Percentiles rank a stretch among this genome's conserved stretches.
These are phyloP conservation scores for Brachymystax lenok DNA, from an alignment of 2,797 vertebrate species.

Conservation along the genomic window DNA sequence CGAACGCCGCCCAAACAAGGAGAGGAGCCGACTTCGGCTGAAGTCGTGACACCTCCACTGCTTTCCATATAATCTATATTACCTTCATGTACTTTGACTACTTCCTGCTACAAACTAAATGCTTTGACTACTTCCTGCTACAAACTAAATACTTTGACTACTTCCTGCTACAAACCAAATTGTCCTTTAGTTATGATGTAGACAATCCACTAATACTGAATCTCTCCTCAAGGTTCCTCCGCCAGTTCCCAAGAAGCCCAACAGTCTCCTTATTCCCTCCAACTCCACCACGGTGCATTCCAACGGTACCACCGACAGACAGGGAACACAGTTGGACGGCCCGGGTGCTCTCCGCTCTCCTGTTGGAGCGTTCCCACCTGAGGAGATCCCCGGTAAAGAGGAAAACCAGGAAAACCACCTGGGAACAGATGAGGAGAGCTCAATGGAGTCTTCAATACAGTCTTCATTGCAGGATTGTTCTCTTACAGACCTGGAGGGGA, in stretches of 20 bases:
- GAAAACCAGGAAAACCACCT: constrained; percentile 61
- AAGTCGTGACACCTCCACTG: too few relatives aligned
- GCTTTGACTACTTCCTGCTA: too few relatives aligned
- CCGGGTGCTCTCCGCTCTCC: constrained; percentile 61
- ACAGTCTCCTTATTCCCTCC: constrained; percentile 80
- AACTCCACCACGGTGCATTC: constrained; percentile 44
- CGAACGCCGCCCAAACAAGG: too few relatives aligned
- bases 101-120: too few relatives aligned
- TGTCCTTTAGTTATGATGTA: too few relatives aligned
- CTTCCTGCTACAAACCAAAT: too few relatives aligned
- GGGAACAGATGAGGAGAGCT: constrained; percentile 62
- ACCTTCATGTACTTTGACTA: too few relatives aligned
- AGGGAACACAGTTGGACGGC: constrained; percentile 74
- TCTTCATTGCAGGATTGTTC: constrained; percentile 64
- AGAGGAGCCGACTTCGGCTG: too few relatives aligned
- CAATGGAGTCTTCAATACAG: constrained; percentile 65
- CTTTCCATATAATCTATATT: too few relatives aligned
- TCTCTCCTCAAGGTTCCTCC: constrained; percentile 84
- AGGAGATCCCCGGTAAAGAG: constrained; percentile 45
- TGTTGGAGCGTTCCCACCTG: constrained; percentile 44
- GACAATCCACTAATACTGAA: background rate
- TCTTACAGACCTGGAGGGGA: constrained; percentile 62
- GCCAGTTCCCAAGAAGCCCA: constrained; percentile 95
- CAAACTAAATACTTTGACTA: too few relatives aligned
- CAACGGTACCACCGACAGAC: constrained; percentile 75